Evolutionary conservation across 2,888 invertebrate species (phyloP), one percentile per base, ranked within the genome.

Genomic region (Neria commutata): DNA sequence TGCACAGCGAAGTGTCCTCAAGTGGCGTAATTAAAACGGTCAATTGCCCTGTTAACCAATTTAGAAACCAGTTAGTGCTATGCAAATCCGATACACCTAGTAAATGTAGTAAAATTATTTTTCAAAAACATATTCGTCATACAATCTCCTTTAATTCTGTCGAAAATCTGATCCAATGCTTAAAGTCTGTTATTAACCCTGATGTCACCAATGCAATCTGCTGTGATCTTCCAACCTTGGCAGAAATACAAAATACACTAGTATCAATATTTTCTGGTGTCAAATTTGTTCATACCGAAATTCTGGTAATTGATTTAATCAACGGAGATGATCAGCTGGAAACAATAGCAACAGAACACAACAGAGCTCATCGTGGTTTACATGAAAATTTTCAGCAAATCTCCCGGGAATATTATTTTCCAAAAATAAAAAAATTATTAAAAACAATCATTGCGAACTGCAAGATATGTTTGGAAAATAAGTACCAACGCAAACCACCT

Each of bases 231-330:
- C 37, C 16, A 25, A 52, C 33, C 6, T 25, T 60, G 33, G 52
- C 37, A 3, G 46, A 56, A 45, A 50, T 64, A 19, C 64, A 60
- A 51, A 25, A 62, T 34, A 8, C n/a, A 6, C 8, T 59, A 33
- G 21, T 56, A 6, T 26, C 48, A 3, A 17, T 17, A 11, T 58
- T 50, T 56, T 57, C 63, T 16, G 61, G 56, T 6, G 56, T 61
- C n/a, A 64, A 63, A 57, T 66, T 66, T 37, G 29, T 53, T 40
- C 52, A 50, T 47, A 48, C 53, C 8, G 19, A 55, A n/a, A 54
- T 48, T 19, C 10, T 58, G 14, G 59, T 64, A 2, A 64, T 54
- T 10, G 64, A 65, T 54, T 37, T 67, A 6, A 54, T 40, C 19
- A 60, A 63, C 34, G 10, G 21, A 42, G 52, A 59, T 37, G 57